Base-by-base conservation (phyloP, 2,113 vertebrate genomes). In the Solea solea region DNA sequence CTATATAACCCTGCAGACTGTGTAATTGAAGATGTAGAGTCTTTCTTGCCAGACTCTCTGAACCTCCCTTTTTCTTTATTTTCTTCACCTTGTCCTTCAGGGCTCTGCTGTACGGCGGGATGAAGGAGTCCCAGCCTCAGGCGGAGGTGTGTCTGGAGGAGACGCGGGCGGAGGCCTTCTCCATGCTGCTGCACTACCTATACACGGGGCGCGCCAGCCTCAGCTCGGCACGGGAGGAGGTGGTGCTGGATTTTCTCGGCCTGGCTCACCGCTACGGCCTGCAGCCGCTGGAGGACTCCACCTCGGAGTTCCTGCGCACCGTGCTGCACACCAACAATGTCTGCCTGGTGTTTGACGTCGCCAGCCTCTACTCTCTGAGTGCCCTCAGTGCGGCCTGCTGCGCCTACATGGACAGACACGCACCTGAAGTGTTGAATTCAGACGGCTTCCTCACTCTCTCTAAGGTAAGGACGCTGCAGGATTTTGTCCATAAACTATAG, bases 301-400 rank as follows among this genome's bases (percentile, higher is more conserved):
- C 96, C 0, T 99, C 96, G 0, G 97, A 98, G 64, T 99, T 98
- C 87, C 95, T 99, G 69, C 96, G 97, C 78, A 98, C 98, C 76
- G 94, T 98, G 74, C 95, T 99, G 68, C 96, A 96, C 86, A 96
- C 95, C 76, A 95, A 95, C 91, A 99, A 99, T 41, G 96, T 98
- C 84, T 98, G 97, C 83, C 94, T 97, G 94, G 96, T 98, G 14
- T 99, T 98, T 44, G 97, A 99, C 12, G 97, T 98, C 88, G 96
- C 98, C 88, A 97, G 95, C 82, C 96, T 99, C 59, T 99, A 99
- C 93, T 96, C 94, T 2, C 95, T 99, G 82, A 93, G 93, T 56
- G 88, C 94, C 54, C 93, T 99, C 78, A 94, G 95, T 34, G 94
- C 94, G 8, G 97, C 97, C 92, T 99, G 98, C 92, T 98, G 95